Evolutionary conservation across 2,888 invertebrate genomes (phyloP), one percentile per base, ranked within the genome.

Genomic region (Dryomyza anilis): DNA sequence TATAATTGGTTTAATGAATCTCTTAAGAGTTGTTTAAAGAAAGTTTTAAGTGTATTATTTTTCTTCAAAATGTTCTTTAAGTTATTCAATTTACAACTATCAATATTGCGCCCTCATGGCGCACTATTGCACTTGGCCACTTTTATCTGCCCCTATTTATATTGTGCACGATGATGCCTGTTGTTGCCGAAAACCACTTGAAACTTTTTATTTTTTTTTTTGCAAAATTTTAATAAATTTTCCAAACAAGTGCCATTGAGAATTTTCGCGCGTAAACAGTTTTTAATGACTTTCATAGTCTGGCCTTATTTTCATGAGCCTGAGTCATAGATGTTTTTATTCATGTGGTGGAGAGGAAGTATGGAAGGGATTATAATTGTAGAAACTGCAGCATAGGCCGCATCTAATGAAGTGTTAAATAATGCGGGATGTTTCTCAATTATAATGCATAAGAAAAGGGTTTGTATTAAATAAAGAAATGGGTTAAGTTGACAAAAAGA

Each of bases 161-260:
- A 5, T 16, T 4, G 16, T 43, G 16, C 16, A 16, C 43, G 43
- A 16, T 43, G 12, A 23, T 3, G 27, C 27, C 14, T 4, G 5
- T 5, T n/a, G 8, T 2, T 46, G 29, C 46, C n/a, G 3, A 46
- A 45, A 45, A 29, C 8, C 58, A 19, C 45, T 58, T 27, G 2
- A 58, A 58, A 58, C 12, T 39, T 12, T 33, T 16, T 55, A n/a
- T 30, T 16, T 23, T 52, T 21, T 21, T 36, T 36, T 36, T 56
- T 56, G 21, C 12, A 19, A 16, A 58, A n/a, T 12, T 60, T 60
- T 60, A 60, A 60, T 60, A 60, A 60, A 60, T 50, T 50, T n/a
- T 36, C 19, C 16, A n/a, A 12, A 33, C 60, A 19, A 36, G 60
- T 60, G 36, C 33, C 33, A 60, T 57, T 45, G 57, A 59, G 29